Conservation (phyloP, 2,888 invertebrate species). For the Brachylomia viminalis region DNA sequence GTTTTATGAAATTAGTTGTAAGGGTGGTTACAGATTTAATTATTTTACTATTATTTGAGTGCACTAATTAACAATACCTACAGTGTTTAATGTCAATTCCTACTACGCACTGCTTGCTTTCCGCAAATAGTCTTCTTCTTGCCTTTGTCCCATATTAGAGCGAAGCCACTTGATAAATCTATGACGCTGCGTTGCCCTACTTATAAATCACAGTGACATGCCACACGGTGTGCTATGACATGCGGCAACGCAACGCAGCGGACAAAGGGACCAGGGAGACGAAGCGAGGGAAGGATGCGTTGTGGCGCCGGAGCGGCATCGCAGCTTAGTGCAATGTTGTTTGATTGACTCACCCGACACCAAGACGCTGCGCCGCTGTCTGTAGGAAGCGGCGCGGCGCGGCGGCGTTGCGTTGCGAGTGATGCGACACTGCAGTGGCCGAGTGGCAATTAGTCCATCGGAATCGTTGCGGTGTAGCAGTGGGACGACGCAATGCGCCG, state of each 20-base stretch:
- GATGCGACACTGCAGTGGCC: neutral
- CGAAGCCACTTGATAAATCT: neutral
- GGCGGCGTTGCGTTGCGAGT: neutral
- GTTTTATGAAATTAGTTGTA: conserved; percentile 45
- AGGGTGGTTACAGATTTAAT: conserved; percentile 41
- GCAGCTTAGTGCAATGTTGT: neutral
- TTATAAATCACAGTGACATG: neutral
- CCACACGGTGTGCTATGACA: neutral
- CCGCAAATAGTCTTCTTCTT: neutral
- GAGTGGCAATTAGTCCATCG: neutral
- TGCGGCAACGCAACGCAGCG: neutral
- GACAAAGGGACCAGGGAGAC: no score
- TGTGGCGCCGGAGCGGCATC: neutral
- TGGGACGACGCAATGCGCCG: neutral
- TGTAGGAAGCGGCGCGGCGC: neutral
- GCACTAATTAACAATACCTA: neutral
- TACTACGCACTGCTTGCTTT: neutral
- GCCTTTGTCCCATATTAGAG: neutral
- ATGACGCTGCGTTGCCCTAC: neutral
- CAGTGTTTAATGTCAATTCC: no score
- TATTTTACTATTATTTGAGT: conserved; percentile 9
- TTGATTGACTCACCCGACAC: neutral
- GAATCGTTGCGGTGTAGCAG: neutral
- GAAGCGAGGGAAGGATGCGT: neutral
- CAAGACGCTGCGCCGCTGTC: neutral